These are phyloP conservation scores for Tetanocera ferruginea DNA, from an alignment of 2,888 invertebrate species.

Conservation along the genomic window DNA sequence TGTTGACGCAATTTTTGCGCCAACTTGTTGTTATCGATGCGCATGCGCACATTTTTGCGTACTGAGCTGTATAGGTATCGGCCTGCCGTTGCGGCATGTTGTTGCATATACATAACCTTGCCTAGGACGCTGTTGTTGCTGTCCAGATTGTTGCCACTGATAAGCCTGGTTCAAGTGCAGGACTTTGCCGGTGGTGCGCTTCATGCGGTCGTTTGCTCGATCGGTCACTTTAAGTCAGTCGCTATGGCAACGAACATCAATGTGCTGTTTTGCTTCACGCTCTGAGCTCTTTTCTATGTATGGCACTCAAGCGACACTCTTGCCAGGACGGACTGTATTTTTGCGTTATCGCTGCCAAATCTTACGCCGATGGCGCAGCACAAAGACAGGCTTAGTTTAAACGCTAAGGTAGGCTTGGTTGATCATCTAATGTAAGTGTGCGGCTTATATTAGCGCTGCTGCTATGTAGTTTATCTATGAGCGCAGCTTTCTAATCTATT, in stretches of 20 bases:
- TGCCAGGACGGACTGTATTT: background rate
- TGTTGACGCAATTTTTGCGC: conserved; percentile 14
- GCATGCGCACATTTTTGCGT: background rate
- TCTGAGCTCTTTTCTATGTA: background rate
- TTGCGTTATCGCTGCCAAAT: conserved; percentile 33
- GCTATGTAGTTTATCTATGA: background rate
- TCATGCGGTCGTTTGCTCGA: background rate
- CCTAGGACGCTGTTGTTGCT: conserved; percentile 45
- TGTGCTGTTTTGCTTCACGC: background rate
- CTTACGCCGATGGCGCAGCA: background rate
- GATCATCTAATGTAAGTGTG: too few relatives aligned
- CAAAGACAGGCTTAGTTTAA: background rate
- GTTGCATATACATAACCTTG: conserved; percentile 24
- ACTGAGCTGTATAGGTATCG: background rate
- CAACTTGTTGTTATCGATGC: conserved; percentile 12
- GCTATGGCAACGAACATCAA: too few relatives aligned
- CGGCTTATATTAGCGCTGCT: too few relatives aligned
- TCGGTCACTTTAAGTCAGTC: background rate
- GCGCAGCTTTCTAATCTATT: conserved; percentile 26
- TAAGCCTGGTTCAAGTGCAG: conserved; percentile 41
- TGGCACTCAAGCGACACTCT: conserved; percentile 1
- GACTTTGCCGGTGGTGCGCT: conserved; percentile 41
- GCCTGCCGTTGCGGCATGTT: background rate
- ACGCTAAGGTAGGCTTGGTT: too few relatives aligned
- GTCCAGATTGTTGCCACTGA: conserved; percentile 49